Evolutionary conservation across 2,113 vertebrate species (phyloP), one percentile per base, ranked within the genome.

Genomic region (Scophthalmus maximus): DNA sequence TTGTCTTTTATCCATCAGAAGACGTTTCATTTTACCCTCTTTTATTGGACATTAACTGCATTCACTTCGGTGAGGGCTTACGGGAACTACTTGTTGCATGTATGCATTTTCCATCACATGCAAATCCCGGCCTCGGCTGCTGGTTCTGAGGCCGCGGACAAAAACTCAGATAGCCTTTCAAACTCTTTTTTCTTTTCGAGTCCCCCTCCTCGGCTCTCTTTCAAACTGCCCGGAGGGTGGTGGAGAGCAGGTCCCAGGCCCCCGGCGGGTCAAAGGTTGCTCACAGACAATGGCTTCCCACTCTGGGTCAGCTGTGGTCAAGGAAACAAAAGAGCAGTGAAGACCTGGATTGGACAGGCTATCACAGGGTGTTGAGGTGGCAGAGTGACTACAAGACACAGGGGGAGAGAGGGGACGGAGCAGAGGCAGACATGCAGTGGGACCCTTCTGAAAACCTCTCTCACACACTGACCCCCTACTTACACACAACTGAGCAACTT

Each of bases 231-330:
- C 69, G 8, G 22, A 73, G 85, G 82, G 81, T 59, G 64, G 40
- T 22, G 38, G 60, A 62, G 78, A 85, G 75, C 84, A 89, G 84
- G 88, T 92, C 90, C 84, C 90, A 90, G 90, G 89, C 82, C 86
- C 90, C 55, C 30, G 22, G 20, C 51, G 86, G 42, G 88, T 91
- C 88, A 88, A 42, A 89, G 90, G 88, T 91, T 58, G 5, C 40
- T 6, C 29, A 4, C 22, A 36, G 65, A 92, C 87, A 92, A 93
- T 85, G 72, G 65, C n/a, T 32, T 81, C 66, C 70, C 57, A 73
- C 88, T 82, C 61, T 61, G 79, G 91, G 89, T 92, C 88, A 89
- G 80, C 69, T 67, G 68, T 78, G 80, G 90, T 91, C 78, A 87
- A 83, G 65, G 76, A 82, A 86, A 91, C 86, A 89, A 90, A 89